These are phyloP conservation scores for Phenganax subtilis DNA, from an alignment of 92 coral and sea anemone genomes.

Conservation along the genomic window DNA sequence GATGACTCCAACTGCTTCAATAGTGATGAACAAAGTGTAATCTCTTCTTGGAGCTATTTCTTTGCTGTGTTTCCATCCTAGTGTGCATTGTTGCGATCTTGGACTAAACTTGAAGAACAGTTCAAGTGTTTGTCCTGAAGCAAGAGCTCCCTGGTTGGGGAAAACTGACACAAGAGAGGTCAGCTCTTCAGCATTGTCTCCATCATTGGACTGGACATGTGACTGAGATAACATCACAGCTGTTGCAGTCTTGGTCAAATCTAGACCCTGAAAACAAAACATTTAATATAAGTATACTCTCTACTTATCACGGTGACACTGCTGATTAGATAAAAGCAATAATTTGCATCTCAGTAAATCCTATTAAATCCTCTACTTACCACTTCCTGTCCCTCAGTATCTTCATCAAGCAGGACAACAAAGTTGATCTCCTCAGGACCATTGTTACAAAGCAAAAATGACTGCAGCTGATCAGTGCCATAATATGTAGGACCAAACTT, in stretches of 20 bases:
- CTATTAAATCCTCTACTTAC: slow-evolving; percentile 48
- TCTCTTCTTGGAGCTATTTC: slow-evolving; percentile 90
- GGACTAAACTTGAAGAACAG: slow-evolving; percentile 88
- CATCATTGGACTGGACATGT: slow-evolving; percentile 51
- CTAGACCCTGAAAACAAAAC: slow-evolving; percentile 63
- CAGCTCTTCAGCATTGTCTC: slow-evolving; percentile 67
- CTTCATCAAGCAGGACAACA: slow-evolving; percentile 90
- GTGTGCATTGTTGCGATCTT: slow-evolving; percentile 62
- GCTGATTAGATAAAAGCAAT: no score
- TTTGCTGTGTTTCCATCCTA: slow-evolving; percentile 71
- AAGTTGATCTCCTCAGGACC: slow-evolving; percentile 89
- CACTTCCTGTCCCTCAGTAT: slow-evolving; percentile 90
- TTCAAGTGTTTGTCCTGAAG: slow-evolving; percentile 65
- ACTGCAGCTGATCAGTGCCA: slow-evolving; percentile 75
- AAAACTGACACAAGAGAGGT: slow-evolving; percentile 80
- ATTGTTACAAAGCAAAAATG: slow-evolving; percentile 71
- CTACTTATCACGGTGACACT: not conserved
- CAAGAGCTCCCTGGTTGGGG: slow-evolving; percentile 83
- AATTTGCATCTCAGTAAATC: no score
- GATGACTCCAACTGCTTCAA: slow-evolving; percentile 87
- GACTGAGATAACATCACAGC: slow-evolving; percentile 68
- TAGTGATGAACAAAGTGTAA: slow-evolving; percentile 86
- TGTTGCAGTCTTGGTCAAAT: slow-evolving; percentile 77
- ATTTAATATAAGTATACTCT: not conserved
- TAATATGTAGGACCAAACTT: slow-evolving; percentile 89